Conservation (phyloP, 2,797 vertebrate genomes). For the Acropternis orthonyx region DNA sequence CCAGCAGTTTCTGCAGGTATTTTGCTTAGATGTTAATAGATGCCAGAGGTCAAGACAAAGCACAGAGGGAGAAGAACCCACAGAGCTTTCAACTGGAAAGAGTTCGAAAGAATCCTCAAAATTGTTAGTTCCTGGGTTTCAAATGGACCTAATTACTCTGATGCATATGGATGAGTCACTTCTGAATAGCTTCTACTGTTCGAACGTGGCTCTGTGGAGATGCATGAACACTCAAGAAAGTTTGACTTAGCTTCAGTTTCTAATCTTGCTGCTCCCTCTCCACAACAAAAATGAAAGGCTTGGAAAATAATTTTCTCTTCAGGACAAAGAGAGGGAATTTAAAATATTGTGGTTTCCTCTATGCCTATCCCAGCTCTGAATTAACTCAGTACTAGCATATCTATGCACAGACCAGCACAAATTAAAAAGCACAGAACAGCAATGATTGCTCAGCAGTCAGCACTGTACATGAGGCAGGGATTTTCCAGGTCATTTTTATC, state of each 20-base stretch:
- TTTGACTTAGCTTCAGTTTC: background rate
- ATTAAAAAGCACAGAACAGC: slow-evolving; percentile 43
- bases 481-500: slow-evolving; percentile 50
- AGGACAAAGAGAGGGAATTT: background rate
- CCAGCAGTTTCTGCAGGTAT: background rate
- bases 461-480: slow-evolving; percentile 46
- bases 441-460: slow-evolving; percentile 63
- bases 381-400: slow-evolving; percentile 9
- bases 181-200: background rate
- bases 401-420: slow-evolving; percentile 30
- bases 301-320: slow-evolving; percentile 3
- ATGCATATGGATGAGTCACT: background rate
- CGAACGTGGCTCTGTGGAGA: background rate
- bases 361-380: background rate
- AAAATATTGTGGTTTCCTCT: slow-evolving; percentile 46
- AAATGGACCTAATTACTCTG: background rate
- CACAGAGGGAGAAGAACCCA: background rate
- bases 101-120: background rate
- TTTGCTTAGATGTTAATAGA: background rate
- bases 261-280: background rate
- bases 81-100: background rate
- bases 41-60: background rate
- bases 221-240: background rate
- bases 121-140: background rate
- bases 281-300: background rate